A percentile compares a stretch with the other conserved stretches of the same genome.
Conservation (phyloP, 2,113 vertebrate species). For the rat (Rattus norvegicus) region DNA sequence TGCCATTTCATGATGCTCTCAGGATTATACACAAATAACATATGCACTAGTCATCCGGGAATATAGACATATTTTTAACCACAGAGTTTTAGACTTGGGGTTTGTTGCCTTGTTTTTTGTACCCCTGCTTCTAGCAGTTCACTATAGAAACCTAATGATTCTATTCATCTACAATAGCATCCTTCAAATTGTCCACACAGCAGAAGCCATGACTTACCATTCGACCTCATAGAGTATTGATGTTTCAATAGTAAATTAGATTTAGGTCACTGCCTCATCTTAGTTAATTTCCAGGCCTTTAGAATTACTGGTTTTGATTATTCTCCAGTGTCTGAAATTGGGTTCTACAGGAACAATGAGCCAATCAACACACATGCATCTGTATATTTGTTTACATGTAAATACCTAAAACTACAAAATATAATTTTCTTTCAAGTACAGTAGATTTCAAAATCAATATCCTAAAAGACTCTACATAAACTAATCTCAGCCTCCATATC, state of each 20-base stretch:
- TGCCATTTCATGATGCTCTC: background rate
- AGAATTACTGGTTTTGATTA: constrained; percentile 7
- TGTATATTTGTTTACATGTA: background rate
- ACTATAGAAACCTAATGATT: background rate
- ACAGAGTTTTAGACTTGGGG: background rate
- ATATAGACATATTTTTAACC: background rate
- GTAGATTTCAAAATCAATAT: constrained; percentile 15
- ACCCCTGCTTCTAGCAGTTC: background rate
- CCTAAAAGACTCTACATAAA: background rate
- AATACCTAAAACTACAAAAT: background rate
- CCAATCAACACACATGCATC: too few relatives aligned
- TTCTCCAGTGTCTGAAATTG: constrained; percentile 4
- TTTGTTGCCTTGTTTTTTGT: background rate
- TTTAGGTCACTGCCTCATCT: background rate
- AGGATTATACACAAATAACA: background rate
- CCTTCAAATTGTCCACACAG: background rate
- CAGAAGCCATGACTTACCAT: background rate
- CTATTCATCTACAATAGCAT: background rate
- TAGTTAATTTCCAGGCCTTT: constrained; percentile 57
- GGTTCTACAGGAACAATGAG: background rate
- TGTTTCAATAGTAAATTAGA: background rate
- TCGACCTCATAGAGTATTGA: background rate
- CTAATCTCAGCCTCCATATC: background rate
- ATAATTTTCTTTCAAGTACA: background rate
- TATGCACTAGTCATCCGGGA: background rate